Base-by-base conservation (phyloP, 2,113 vertebrate species). In the Sturnus vulgaris region DNA sequence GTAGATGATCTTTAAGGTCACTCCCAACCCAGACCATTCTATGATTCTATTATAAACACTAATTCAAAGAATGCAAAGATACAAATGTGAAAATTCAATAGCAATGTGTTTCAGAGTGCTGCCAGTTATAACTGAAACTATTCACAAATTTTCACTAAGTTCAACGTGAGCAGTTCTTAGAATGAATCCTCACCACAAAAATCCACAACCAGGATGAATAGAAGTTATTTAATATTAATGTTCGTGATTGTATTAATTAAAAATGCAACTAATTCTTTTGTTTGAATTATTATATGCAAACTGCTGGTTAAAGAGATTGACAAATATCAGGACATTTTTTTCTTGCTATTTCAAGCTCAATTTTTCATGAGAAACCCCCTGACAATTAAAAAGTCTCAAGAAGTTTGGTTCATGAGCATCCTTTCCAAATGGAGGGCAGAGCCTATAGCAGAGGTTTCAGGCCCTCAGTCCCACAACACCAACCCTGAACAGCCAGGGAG, bases 361-460 rank as follows among this genome's bases (percentile, higher is more conserved):
- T 53, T 86, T 81, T 9, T 60, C 35, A 33, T 59, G 65, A 40
- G 52, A 91, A 86, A 75, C 60, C 8, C 10, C 35, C 30, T 44
- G 44, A 27, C 59, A 63, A 84, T 71, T 56, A 57, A 65, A 68
- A 93, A 33, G 23, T 57, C 80, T 77, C 59, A 61, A 59, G 40
- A 76, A 40, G 61, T 60, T 87, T 57, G 23, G 33, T 76, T 90
- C 23, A 50, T 0, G 3, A 87, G 10, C 5, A 25, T n/a, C 59
- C 39, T 70, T 92, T 80, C 55, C 53, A 82, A 86, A 65, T 0
- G 5, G 31, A 89, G 18, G 40, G 14, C 11, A 49, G 40, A 79
- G 44, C 31, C 30, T 79, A 7, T 3, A 40, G 5, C 39, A 77
- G 75, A 46, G 37, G 4, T 12, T 52, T 85, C 0, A 0, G 53